Percentiles rank a stretch among this genome's conserved stretches.
Evolutionary conservation across 2,888 invertebrate species (phyloP).

Genomic region (Orthosia cruda): DNA sequence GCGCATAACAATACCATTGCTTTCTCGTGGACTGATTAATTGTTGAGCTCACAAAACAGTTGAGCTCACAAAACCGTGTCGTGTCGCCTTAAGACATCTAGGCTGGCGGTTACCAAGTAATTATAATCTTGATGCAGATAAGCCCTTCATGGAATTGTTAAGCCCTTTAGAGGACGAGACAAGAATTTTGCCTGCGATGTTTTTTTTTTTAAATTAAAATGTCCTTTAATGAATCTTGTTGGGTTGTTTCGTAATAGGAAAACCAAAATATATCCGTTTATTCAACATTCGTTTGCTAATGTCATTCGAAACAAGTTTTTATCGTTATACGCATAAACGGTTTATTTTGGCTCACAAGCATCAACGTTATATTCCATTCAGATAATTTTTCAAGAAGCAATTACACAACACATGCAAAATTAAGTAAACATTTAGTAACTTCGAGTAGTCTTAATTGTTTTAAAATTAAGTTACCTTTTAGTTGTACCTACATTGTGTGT

Average conservation of each 20-base stretch:
- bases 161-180: slow-evolving; percentile 6
- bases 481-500: too few species aligned
- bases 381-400: too few species aligned
- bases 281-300: background rate
- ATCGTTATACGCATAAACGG: too few species aligned
- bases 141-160: slow-evolving; percentile 50
- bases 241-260: background rate
- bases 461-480: too few species aligned
- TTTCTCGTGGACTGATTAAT: slow-evolving; percentile 77
- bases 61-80: slow-evolving; percentile 58
- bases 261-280: background rate
- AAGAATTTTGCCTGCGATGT: slow-evolving; percentile 20
- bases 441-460: too few species aligned
- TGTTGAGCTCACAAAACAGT: slow-evolving; percentile 62
- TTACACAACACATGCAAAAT: too few species aligned
- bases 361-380: too few species aligned
- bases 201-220: background rate
- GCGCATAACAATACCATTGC: slow-evolving; percentile 75
- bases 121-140: slow-evolving; percentile 64
- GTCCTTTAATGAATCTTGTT: background rate
- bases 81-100: slow-evolving; percentile 61
- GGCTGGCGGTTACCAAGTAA: slow-evolving; percentile 49
- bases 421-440: too few species aligned
- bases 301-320: too few species aligned
- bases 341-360: too few species aligned